phyloP scores from a whole-genome alignment of 2,113 vertebrate species.

The Sinocyclocheilus anshuiensis region DNA sequence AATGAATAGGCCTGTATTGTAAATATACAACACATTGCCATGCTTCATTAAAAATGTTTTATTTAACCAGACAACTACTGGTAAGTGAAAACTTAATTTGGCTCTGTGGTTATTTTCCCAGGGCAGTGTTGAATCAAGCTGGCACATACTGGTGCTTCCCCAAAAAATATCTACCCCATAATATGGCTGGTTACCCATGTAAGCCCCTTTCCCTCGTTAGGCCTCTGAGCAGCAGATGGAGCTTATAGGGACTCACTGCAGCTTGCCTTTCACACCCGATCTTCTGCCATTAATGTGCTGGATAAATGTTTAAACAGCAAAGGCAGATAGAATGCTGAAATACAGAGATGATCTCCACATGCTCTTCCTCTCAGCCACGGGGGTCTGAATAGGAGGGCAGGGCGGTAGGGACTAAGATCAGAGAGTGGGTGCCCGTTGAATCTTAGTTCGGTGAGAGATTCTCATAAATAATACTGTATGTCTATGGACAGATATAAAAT shows the following conservation, averaged over 20 bases:
- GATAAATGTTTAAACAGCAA: constrained; percentile 64
- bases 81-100: neutral
- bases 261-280: constrained; percentile 19
- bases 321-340: constrained; percentile 56
- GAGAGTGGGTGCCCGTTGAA: constrained; percentile 23
- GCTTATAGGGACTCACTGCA: constrained; percentile 8
- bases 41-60: neutral
- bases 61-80: neutral
- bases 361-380: neutral
- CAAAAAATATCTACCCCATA: neutral
- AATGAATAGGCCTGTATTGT: neutral
- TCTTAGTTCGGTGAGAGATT: neutral
- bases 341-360: constrained; percentile 34
- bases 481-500: constrained; percentile 4
- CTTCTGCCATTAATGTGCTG: constrained; percentile 39
- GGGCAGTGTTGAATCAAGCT: neutral
- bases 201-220: neutral
- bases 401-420: neutral
- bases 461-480: neutral
- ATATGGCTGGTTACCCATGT: neutral
- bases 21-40: neutral
- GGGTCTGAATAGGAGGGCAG: neutral
- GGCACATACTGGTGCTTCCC: neutral
- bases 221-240: constrained; percentile 1
- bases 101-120: neutral